A percentile compares a stretch with the other conserved stretches of the same genome.
These are phyloP conservation scores for Pyralis farinalis DNA, from an alignment of 2,888 invertebrate genomes.

Conservation along the genomic window DNA sequence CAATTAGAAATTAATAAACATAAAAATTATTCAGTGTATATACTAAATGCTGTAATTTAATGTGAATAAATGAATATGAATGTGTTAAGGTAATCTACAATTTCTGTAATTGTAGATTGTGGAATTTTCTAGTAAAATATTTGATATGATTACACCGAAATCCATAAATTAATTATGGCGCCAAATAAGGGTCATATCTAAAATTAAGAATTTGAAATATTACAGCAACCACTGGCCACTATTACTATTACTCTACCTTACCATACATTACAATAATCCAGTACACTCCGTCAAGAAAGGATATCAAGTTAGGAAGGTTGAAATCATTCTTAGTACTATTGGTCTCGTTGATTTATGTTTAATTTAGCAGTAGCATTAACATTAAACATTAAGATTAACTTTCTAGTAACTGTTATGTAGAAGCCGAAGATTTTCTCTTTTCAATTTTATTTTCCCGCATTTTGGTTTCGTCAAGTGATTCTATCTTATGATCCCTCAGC, in stretches of 20 bases:
- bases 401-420: constrained; percentile 50
- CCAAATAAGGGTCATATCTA: too few relatives aligned
- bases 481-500: constrained; percentile 68
- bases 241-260: constrained; percentile 10
- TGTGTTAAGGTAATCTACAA: too few relatives aligned
- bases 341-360: constrained; percentile 38
- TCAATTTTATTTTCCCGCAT: constrained; percentile 65
- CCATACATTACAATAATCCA: constrained; percentile 10
- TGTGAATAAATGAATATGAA: too few relatives aligned
- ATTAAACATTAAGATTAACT: constrained; percentile 14
- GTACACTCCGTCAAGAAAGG: constrained; percentile 18
- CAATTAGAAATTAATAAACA: too few relatives aligned
- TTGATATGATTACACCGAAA: too few relatives aligned
- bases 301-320: constrained; percentile 14
- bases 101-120: too few relatives aligned
- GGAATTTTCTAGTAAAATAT: too few relatives aligned
- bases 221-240: background rate
- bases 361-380: constrained; percentile 20
- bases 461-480: constrained; percentile 72
- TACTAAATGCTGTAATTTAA: too few relatives aligned
- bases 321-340: constrained; percentile 48
- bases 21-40: too few relatives aligned
- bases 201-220: too few relatives aligned
- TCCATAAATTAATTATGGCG: too few relatives aligned
- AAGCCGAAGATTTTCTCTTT: constrained; percentile 73